Base-by-base conservation (phyloP, 2,797 vertebrate species). In the Tachyglossus aculeatus region DNA sequence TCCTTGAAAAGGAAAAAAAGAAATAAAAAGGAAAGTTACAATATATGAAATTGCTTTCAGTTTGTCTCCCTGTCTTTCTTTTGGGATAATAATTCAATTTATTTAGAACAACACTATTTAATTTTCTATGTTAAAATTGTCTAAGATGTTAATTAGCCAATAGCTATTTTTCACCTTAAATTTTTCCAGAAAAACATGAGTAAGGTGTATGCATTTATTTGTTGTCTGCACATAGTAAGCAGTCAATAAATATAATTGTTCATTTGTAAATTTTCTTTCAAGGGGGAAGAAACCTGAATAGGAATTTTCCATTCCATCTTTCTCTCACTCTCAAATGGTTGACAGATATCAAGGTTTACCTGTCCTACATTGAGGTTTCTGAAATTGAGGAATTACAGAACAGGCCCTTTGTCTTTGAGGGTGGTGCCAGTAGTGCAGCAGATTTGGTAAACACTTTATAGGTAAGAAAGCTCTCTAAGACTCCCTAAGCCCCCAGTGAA, bases 401-500 rank as follows among this genome's bases (percentile, higher is more conserved):
- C n/a, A 51, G 40, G 50, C 48, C 34, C 25, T 59, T 39, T 15
- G 40, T 75, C 67, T 88, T 57, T 54, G 18, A 44, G 22, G 39
- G 55, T 74, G 47, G 77, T 66, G 43, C 18, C 57, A 33, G 27
- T 58, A 78, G 51, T 67, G 18, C 62, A 60, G 78, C 80, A 36
- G 51, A 47, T 18, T 81, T 86, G 79, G 41, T 22, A 68, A 84
- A 80, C 45, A 81, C 19, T 69, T 13, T n/a, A 24, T 38, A 55
- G 66, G 41, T 71, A 71, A 77, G 80, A 86, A 78, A 82, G 66
- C 76, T 82, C 29, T 32, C 34, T 84, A 80, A 86, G 61, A 80
- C 67, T 78, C 33, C 38, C 50, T 90, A 89, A 91, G 69, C 79
- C 85, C 54, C 72, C 40, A 47, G 57, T 55, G 84, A 88, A 78